Percentiles rank a stretch among this genome's conserved stretches.
phyloP scores from a whole-genome alignment of 2,113 vertebrate species.

The Tor tambroides region DNA sequence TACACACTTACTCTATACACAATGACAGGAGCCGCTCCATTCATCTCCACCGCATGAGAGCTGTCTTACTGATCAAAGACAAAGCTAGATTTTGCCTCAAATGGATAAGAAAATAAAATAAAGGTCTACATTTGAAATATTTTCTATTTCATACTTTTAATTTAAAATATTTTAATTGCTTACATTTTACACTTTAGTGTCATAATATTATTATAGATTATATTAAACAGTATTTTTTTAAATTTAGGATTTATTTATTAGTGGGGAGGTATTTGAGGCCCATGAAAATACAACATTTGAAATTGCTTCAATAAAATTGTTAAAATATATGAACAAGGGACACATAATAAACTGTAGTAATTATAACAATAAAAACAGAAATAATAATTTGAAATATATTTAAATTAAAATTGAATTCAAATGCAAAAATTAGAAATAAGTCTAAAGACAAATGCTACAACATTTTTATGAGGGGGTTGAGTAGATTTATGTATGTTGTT shows the following conservation, averaged over 20 bases:
- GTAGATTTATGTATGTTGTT: not conserved
- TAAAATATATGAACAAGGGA: not conserved
- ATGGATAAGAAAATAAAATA: not conserved
- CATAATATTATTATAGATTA: too few relatives aligned
- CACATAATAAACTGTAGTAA: not conserved
- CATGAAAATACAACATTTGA: not conserved
- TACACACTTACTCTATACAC: slow-evolving; percentile 64
- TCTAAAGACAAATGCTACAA: not conserved
- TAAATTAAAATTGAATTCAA: not conserved
- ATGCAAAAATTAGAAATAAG: not conserved
- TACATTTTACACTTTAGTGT: not conserved
- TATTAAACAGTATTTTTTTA: not conserved
- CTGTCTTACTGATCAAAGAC: slow-evolving; percentile 37
- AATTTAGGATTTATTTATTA: not conserved
- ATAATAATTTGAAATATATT: not conserved
- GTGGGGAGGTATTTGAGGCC: not conserved
- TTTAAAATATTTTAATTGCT: not conserved
- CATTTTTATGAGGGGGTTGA: not conserved
- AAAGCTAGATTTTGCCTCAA: not conserved
- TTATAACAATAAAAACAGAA: not conserved
- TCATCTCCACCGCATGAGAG: slow-evolving; percentile 66
- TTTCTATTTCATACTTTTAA: not conserved
- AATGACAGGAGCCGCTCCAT: slow-evolving; percentile 65
- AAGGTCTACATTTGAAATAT: not conserved
- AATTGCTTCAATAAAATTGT: not conserved